A percentile compares a stretch with the other conserved stretches of the same genome.
Evolutionary conservation across 2,113 vertebrate species (phyloP).

Genomic region (Athene cunicularia): DNA sequence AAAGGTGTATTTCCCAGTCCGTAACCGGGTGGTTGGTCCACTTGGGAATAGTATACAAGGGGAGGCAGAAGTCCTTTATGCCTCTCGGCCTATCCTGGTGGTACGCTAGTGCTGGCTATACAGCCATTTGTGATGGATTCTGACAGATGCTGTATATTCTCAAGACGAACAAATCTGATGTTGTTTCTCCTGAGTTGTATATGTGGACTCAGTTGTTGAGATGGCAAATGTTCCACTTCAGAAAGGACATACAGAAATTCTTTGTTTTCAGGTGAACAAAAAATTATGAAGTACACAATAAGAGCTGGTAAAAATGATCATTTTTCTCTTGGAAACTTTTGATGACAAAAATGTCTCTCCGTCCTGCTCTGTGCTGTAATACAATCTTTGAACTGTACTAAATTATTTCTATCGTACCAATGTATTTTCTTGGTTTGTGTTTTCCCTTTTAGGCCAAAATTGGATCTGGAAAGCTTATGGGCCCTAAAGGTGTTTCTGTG

Average conservation of each 20-base stretch:
- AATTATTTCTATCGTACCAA: background rate
- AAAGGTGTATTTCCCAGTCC: background rate
- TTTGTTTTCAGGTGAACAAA: background rate
- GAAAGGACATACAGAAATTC: background rate
- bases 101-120: background rate
- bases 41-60: background rate
- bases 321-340: background rate
- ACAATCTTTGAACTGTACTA: background rate
- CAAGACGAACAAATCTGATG: background rate
- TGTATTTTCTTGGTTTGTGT: background rate
- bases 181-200: background rate
- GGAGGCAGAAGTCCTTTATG: background rate
- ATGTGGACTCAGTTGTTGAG: background rate
- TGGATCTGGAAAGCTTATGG: constrained; percentile 96
- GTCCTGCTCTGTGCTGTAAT: background rate
- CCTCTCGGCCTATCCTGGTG: background rate
- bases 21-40: background rate
- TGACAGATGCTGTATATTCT: background rate
- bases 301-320: background rate
- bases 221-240: background rate
- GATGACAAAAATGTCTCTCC: background rate
- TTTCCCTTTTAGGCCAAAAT: constrained; percentile 85
- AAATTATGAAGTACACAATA: background rate
- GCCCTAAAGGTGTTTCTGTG: constrained; percentile 95
- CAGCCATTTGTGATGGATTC: background rate